phyloP scores from a whole-genome alignment of 2,888 invertebrate species.

The Chirona hameri region DNA sequence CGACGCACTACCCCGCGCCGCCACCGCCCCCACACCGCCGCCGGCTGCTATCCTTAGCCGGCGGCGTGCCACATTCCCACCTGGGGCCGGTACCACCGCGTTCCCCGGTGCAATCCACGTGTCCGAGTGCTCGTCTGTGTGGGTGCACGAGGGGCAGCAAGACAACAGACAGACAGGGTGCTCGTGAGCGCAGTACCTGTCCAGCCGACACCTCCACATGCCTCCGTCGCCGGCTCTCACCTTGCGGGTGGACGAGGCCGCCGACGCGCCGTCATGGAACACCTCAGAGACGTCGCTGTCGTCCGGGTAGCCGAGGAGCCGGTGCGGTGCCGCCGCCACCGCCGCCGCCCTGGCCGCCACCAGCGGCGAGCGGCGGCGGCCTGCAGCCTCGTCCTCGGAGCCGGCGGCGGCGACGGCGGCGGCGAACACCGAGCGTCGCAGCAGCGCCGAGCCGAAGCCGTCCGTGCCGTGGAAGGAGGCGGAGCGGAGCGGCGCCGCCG shows the following conservation, averaged over 20 bases:
- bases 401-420: neutral
- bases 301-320: neutral
- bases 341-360: neutral
- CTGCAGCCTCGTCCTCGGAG: constrained; percentile 36
- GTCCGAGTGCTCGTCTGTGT: neutral
- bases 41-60: too few species aligned
- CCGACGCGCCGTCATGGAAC: constrained; percentile 6
- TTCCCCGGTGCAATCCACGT: too few species aligned
- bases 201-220: neutral
- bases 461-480: constrained; percentile 52
- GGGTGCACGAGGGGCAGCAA: too few species aligned
- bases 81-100: too few species aligned
- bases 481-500: constrained; percentile 47
- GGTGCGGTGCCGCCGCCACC: neutral
- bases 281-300: constrained; percentile 6
- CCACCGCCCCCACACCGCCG: too few species aligned
- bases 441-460: constrained; percentile 37
- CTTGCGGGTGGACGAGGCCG: neutral
- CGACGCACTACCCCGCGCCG: neutral
- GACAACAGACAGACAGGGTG: too few species aligned
- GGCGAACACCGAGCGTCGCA: neutral
- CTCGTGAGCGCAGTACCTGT: too few species aligned
- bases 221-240: neutral
- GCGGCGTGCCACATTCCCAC: too few species aligned
- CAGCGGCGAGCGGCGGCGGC: neutral